Evolutionary conservation across 64 coral and sea anemone species (phyloP).

Genomic region (Exaiptasia diaphana): DNA sequence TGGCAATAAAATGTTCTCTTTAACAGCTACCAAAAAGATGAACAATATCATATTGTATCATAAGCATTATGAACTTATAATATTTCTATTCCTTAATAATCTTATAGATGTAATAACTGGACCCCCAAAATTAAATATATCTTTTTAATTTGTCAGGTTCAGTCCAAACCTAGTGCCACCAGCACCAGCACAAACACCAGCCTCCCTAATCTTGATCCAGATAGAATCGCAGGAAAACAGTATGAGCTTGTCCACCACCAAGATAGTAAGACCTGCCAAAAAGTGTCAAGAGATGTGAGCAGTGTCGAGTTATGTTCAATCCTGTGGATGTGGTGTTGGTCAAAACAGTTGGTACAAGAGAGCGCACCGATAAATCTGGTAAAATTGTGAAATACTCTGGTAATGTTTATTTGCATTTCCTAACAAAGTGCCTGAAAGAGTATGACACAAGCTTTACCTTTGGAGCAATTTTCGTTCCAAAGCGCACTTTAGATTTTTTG

Average conservation of each 20-base stretch:
- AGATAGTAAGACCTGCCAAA: not conserved
- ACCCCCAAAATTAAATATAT: not conserved
- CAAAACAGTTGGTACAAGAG: not conserved
- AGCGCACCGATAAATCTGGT: too few species aligned
- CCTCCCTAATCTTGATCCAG: slow-evolving; percentile 9
- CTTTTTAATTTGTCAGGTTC: slow-evolving; percentile 1
- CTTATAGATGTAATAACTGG: not conserved
- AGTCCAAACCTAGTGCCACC: too few species aligned
- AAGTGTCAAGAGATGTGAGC: slow-evolving; percentile 14
- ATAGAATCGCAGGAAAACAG: slow-evolving; percentile 12
- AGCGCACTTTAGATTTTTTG: too few species aligned
- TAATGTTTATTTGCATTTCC: too few species aligned
- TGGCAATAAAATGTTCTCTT: too few species aligned
- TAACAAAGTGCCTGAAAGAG: too few species aligned
- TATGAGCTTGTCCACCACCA: not conserved
- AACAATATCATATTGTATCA: too few species aligned
- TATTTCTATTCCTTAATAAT: not conserved
- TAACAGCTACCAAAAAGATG: too few species aligned
- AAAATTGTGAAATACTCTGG: slow-evolving; percentile 12
- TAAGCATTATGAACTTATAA: too few species aligned
- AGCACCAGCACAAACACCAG: not conserved
- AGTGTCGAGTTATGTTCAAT: not conserved
- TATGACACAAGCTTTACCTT: too few species aligned
- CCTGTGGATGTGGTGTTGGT: not conserved
- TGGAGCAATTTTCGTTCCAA: too few species aligned